Percentiles rank a stretch among this genome's conserved stretches.
phyloP scores from a whole-genome alignment of 2,113 vertebrate species.

The Bombycilla garrulus region DNA sequence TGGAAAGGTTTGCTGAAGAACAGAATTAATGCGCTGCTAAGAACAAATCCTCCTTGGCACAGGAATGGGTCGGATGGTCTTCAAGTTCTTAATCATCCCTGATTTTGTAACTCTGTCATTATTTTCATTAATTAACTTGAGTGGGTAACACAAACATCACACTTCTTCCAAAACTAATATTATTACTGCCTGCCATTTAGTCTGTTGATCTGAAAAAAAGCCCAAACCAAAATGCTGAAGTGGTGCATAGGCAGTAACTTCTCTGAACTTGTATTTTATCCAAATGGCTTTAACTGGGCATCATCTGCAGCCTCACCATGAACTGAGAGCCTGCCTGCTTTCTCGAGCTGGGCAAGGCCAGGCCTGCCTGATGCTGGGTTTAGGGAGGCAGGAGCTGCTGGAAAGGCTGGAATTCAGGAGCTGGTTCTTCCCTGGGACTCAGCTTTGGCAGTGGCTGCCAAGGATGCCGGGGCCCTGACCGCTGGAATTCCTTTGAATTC shows the following conservation, averaged over 20 bases:
- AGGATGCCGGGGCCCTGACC: neutral
- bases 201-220: neutral
- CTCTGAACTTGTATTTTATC: neutral
- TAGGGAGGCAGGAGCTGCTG: neutral
- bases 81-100: slow-evolving; percentile 34
- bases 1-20: neutral
- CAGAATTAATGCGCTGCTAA: neutral
- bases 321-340: neutral
- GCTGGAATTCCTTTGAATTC: neutral
- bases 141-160: slow-evolving; percentile 12
- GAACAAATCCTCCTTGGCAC: neutral
- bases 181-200: slow-evolving; percentile 31
- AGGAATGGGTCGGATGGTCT: neutral
- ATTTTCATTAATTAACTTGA: slow-evolving; percentile 42
- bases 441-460: neutral
- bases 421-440: neutral
- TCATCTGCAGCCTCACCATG: neutral
- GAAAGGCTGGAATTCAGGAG: neutral
- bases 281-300: neutral
- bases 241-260: neutral
- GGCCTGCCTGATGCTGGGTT: neutral
- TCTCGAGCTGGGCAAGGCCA: neutral
- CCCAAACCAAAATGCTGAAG: neutral
- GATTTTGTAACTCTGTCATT: slow-evolving; percentile 23
- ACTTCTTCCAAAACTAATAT: slow-evolving; percentile 4